A percentile compares a stretch with the other conserved stretches of the same genome.
Evolutionary conservation across 2,113 vertebrate genomes (phyloP).

Genomic region (Scomber japonicus): DNA sequence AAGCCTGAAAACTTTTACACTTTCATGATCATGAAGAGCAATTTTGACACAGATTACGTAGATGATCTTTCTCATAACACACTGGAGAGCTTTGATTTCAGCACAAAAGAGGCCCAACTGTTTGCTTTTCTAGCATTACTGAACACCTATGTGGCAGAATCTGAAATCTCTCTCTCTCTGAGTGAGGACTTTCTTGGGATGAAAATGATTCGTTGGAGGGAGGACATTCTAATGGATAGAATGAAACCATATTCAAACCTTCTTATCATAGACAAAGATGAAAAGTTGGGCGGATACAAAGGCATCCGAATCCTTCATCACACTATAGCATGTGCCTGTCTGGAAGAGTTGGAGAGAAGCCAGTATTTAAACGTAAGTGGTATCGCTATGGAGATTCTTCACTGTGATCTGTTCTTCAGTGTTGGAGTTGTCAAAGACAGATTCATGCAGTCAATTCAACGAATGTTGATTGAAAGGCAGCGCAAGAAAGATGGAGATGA

Average conservation of each 20-base stretch:
- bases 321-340: conserved; percentile 54
- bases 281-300: conserved; percentile 35
- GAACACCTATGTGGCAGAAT: conserved; percentile 48
- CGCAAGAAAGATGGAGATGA: conserved; percentile 53
- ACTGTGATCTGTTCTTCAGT: conserved; percentile 74
- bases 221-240: conserved; percentile 40
- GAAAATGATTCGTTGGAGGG: accelerated
- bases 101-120: conserved; percentile 3
- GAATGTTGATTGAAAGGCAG: conserved; percentile 70
- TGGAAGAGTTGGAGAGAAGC: conserved; percentile 47
- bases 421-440: conserved; percentile 45
- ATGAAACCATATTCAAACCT: conserved; percentile 61
- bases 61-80: conserved; percentile 45
- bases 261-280: conserved; percentile 24
- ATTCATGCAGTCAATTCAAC: conserved; percentile 44
- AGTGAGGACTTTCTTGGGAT: conserved; percentile 64
- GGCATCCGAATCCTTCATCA: conserved; percentile 62
- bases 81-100: conserved; percentile 49
- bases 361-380: neutral
- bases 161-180: conserved; percentile 54
- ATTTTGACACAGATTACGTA: conserved; percentile 61
- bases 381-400: conserved; percentile 48
- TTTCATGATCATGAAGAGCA: conserved; percentile 78
- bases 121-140: conserved; percentile 63
- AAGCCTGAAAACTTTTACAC: conserved; percentile 78